phyloP scores from a whole-genome alignment of 2,113 vertebrate genomes.

The Burhinus bistriatus region DNA sequence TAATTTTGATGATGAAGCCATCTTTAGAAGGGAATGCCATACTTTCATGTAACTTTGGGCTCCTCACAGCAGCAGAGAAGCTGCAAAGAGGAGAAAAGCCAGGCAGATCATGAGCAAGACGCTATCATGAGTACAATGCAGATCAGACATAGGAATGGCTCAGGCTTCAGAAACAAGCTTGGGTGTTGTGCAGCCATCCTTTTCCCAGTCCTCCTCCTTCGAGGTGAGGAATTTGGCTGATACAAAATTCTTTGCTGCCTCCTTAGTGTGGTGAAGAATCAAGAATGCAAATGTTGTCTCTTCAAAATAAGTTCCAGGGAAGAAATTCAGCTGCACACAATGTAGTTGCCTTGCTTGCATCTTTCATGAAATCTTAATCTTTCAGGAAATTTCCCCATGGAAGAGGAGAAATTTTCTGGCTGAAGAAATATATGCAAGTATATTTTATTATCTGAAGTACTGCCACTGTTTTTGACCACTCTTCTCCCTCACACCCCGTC shows the following conservation, averaged over 20 bases:
- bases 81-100: not conserved
- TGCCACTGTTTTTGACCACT: not conserved
- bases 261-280: not conserved
- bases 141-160: not conserved
- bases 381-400: not conserved
- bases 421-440: not conserved
- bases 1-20: not conserved
- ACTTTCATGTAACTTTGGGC: not conserved
- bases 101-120: not conserved
- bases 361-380: not conserved
- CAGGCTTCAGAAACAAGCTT: not conserved
- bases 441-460: not conserved
- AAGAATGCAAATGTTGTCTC: not conserved
- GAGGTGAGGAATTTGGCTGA: not conserved
- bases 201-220: not conserved
- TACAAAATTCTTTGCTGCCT: not conserved
- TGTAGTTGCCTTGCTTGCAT: not conserved
- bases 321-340: not conserved
- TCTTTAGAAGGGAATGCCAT: not conserved
- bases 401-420: not conserved
- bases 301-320: not conserved
- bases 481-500: rapidly evolving
- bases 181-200: not conserved
- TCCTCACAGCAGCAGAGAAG: not conserved
- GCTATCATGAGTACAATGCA: not conserved